These are phyloP conservation scores for Microtus oregoni DNA, from an alignment of 2,113 vertebrate species.

Conservation along the genomic window DNA sequence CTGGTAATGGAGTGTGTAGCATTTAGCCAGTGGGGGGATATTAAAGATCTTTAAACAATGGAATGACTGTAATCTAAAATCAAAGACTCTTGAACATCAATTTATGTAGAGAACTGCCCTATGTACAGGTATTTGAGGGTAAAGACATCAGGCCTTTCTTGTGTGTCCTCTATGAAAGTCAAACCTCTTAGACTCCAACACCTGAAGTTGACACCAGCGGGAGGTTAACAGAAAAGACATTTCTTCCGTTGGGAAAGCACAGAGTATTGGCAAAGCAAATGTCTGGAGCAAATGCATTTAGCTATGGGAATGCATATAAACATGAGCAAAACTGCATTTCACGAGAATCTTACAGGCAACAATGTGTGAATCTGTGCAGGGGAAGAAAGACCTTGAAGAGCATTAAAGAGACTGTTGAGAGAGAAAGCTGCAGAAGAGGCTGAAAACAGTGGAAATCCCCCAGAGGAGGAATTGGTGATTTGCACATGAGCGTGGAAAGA, in stretches of 20 bases:
- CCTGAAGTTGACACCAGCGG: not conserved
- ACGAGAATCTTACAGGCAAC: not conserved
- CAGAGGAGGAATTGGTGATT: not conserved
- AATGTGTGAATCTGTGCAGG: not conserved
- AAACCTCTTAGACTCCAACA: not conserved
- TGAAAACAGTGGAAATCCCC: not conserved
- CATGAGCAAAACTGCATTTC: conserved; percentile 26
- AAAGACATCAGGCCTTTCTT: not conserved
- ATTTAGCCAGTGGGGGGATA: not conserved
- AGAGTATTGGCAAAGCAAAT: conserved; percentile 28
- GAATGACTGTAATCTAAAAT: not conserved
- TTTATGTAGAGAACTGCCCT: not conserved
- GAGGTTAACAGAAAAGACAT: not conserved
- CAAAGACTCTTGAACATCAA: not conserved
- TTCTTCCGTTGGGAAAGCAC: conserved; percentile 55
- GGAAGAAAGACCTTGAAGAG: not conserved
- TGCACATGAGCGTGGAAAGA: conserved; percentile 2
- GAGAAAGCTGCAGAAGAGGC: not conserved
- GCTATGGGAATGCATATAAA: conserved; percentile 26
- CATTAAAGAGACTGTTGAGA: not conserved
- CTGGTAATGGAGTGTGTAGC: not conserved
- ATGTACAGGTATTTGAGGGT: not conserved
- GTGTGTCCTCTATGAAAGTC: not conserved
- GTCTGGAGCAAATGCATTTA: conserved; percentile 19
- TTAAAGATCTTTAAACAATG: conserved; percentile 16